Conservation (phyloP, 1,140 invertebrate species). For the Aphidius gifuensis region DNA sequence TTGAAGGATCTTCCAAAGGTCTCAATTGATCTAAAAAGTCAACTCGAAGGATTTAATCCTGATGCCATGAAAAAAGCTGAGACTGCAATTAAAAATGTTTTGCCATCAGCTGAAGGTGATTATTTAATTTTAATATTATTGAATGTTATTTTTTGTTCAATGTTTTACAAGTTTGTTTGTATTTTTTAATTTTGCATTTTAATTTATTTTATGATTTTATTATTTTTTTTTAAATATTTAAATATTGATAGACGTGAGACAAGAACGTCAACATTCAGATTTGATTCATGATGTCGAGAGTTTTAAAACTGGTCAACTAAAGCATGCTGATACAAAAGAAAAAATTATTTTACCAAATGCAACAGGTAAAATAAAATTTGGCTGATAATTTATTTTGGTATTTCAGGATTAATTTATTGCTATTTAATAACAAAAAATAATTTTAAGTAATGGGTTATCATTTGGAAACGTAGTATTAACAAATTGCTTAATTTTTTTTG, state of each 20-base stretch:
- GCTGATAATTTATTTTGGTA: background rate
- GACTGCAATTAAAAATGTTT: conserved; percentile 81
- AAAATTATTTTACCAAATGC: conserved; percentile 78
- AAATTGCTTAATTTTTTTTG: too few species aligned
- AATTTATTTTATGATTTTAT: conserved; percentile 2
- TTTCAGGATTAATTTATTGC: background rate
- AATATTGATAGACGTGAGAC: conserved; percentile 64
- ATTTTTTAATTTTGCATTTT: too few species aligned
- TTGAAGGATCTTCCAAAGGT: conserved; percentile 89
- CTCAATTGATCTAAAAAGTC: conserved; percentile 79
- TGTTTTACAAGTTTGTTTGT: too few species aligned
- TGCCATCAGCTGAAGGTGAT: conserved; percentile 85
- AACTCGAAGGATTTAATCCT: conserved; percentile 82
- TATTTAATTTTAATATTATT: conserved; percentile 21
- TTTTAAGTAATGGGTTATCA: too few species aligned
- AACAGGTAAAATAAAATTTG: conserved; percentile 60
- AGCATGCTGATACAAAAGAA: conserved; percentile 73
- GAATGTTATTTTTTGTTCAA: background rate
- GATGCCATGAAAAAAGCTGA: conserved; percentile 79
- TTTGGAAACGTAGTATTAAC: too few species aligned
- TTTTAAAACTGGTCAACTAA: conserved; percentile 68
- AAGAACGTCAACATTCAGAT: conserved; percentile 71
- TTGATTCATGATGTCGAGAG: conserved; percentile 71
- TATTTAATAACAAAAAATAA: too few species aligned
- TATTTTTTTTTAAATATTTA: background rate